Evolutionary conservation across 2,888 invertebrate species (phyloP).

Genomic region (Drosophila stalkeri): DNA sequence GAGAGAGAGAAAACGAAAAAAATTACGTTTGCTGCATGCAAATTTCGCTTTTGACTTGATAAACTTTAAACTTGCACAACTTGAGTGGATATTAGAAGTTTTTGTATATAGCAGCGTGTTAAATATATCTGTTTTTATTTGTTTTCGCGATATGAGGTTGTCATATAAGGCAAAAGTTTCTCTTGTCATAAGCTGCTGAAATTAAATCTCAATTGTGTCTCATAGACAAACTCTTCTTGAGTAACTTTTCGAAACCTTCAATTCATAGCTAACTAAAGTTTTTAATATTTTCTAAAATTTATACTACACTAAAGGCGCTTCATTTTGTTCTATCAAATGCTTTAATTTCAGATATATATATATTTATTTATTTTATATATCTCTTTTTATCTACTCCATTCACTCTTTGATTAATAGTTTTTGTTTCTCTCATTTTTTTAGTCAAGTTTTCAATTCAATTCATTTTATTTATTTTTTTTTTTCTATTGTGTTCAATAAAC

Average conservation of each 20-base stretch:
- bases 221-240: neutral
- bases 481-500: slow-evolving; percentile 45
- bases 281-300: neutral
- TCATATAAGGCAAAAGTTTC: neutral
- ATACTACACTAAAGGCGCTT: neutral
- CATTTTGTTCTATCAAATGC: too few relatives aligned
- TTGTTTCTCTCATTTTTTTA: neutral
- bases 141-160: neutral
- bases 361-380: too few relatives aligned
- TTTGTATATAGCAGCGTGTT: neutral
- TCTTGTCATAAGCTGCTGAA: neutral
- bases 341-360: neutral
- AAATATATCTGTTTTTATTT: neutral
- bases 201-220: neutral
- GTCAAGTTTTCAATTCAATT: slow-evolving; percentile 27
- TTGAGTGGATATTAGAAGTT: neutral
- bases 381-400: neutral
- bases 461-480: slow-evolving; percentile 4
- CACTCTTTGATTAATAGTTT: slow-evolving; percentile 51
- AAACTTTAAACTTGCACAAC: neutral
- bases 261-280: neutral
- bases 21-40: slow-evolving; percentile 30
- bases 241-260: neutral
- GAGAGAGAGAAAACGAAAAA: neutral
- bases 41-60: slow-evolving; percentile 5